Evolutionary conservation across 2,113 vertebrate genomes (phyloP), one percentile per base, ranked within the genome.

Genomic region (Taurulus bubalis): DNA sequence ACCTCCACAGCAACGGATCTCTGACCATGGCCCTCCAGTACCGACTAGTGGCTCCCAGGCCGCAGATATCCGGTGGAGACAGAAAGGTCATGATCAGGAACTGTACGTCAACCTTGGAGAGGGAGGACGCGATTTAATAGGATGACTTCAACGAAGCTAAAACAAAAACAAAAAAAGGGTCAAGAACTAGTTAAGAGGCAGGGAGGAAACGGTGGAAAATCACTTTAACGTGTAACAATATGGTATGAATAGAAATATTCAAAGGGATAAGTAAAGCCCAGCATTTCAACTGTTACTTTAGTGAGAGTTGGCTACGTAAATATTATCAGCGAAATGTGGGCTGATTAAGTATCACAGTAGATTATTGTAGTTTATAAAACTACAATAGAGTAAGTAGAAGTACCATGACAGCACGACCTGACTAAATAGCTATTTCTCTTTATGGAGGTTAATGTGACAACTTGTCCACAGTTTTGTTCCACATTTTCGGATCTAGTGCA

Each of bases 1-100:
- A 97, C 75, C 94, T 95, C 98, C 98, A 99, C 53, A 99, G 91
- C 87, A 99, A 82, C 0, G 96, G 97, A 82, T 99, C 98, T 77
- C 91, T 93, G 12, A 97, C 96, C 80, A 96, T 89, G 18, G 91
- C 91, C 64, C 95, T 95, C 98, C 98, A 99, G 36, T 98, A 98
- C 1, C 14, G 93, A 86, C 92, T 96, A 5, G 96, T 96, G 80
- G 96, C 95, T 75, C 97, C 98, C 82, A 99, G 89, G 28, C 81
- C 90, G 84, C 97, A 98, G 67, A 99, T 69, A 45, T 98, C 97
- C 82, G 92, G 94, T 15, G 97, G 96, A 12, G 95, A 95, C 56
- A 99, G 95, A 86, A 96, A 96, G n/a, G 95, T 95, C 95, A 99
- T 94, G 77, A 99, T 96, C 45, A 95, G 93, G 77, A 98, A 95